Percentiles rank a stretch among this genome's conserved stretches.
phyloP scores from a whole-genome alignment of 2,113 vertebrate genomes.

The Oncorhynchus clarkii region DNA sequence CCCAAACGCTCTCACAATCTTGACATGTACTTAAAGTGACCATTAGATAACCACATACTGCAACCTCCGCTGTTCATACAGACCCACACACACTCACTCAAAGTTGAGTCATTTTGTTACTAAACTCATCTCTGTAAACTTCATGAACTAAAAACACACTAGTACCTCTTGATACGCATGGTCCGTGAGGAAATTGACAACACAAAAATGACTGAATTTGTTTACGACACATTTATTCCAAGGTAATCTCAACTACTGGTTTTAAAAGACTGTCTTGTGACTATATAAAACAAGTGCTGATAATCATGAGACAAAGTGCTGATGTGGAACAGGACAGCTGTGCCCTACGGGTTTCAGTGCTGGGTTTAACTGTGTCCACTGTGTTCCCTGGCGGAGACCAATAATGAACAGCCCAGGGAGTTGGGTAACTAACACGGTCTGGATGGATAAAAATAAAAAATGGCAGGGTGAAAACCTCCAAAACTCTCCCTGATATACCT shows the following conservation, averaged over 20 bases:
- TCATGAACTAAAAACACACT: neutral
- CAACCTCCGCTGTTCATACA: conserved; percentile 1
- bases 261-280: conserved; percentile 41
- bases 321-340: conserved; percentile 39
- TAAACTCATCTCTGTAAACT: neutral
- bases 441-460: neutral
- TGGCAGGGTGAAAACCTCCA: neutral
- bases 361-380: neutral
- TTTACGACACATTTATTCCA: neutral
- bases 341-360: conserved; percentile 50
- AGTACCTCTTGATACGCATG: neutral
- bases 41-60: neutral
- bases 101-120: neutral
- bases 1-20: conserved; percentile 28
- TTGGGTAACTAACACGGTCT: neutral
- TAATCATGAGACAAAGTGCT: conserved; percentile 57
- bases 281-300: conserved; percentile 39
- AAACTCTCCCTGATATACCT: conserved; percentile 2
- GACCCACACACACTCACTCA: neutral
- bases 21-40: neutral
- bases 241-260: no score
- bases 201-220: neutral
- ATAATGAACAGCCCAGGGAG: conserved; percentile 35
- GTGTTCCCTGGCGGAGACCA: conserved; percentile 16
- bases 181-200: neutral